Evolutionary conservation across 2,113 vertebrate species (phyloP).

Genomic region (Podocnemis expansa): DNA sequence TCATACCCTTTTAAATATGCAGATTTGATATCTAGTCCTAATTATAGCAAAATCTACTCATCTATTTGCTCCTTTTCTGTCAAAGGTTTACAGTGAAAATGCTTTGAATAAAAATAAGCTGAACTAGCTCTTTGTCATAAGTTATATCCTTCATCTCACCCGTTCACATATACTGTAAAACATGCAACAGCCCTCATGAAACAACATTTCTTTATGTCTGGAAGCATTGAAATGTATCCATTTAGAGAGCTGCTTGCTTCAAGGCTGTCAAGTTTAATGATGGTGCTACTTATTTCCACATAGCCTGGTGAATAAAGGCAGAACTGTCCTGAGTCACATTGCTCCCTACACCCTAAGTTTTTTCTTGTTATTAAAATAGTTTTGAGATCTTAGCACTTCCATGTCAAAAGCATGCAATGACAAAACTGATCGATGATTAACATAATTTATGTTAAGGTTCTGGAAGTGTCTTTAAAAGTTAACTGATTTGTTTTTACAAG

Average conservation of each 20-base stretch:
- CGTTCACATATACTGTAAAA: neutral
- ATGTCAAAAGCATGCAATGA: constrained; percentile 12
- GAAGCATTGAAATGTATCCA: neutral
- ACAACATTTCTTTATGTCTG: neutral
- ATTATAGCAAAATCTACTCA: neutral
- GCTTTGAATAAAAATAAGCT: neutral
- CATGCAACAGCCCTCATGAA: neutral
- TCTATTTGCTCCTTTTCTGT: neutral
- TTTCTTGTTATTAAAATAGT: constrained; percentile 30
- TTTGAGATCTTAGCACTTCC: neutral
- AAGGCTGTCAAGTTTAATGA: constrained; percentile 12
- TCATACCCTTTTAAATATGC: neutral
- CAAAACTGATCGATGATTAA: neutral
- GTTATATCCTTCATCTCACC: neutral
- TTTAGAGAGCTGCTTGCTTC: neutral
- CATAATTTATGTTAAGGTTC: neutral
- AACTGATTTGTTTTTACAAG: neutral
- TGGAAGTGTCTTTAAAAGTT: neutral
- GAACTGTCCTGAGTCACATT: neutral
- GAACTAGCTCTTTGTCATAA: neutral
- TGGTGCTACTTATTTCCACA: neutral
- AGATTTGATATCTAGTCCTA: neutral
- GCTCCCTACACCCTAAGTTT: neutral
- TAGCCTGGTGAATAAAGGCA: neutral
- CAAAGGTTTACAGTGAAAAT: neutral